phyloP scores from a whole-genome alignment of 2,888 invertebrate species.

The Drosophila affinis region DNA sequence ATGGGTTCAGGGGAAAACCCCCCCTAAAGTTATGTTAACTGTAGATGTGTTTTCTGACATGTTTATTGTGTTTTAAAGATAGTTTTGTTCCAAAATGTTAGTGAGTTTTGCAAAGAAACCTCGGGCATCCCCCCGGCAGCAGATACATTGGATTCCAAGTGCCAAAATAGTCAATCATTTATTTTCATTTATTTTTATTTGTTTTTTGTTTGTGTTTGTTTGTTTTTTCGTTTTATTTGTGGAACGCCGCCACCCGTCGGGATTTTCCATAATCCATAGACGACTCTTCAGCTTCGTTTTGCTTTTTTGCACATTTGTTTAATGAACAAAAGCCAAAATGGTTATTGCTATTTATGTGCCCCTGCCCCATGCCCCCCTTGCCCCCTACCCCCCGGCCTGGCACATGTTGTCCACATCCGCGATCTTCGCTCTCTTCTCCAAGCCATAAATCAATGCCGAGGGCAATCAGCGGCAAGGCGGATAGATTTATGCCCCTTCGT shows the following conservation, averaged over 20 bases:
- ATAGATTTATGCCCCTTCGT: too few species aligned
- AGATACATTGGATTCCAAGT: slow-evolving; percentile 20
- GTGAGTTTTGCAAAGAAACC: too few species aligned
- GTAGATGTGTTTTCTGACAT: too few species aligned
- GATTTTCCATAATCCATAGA: slow-evolving; percentile 6
- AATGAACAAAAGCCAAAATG: slow-evolving; percentile 46
- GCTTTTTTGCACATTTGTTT: slow-evolving; percentile 42
- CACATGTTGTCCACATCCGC: slow-evolving; percentile 40
- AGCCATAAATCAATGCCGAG: slow-evolving; percentile 51
- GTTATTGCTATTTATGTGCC: slow-evolving; percentile 27
- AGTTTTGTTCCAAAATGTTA: too few species aligned
- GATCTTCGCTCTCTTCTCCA: slow-evolving; percentile 18
- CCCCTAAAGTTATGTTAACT: too few species aligned
- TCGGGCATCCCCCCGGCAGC: too few species aligned
- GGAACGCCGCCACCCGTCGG: not conserved
- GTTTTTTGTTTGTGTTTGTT: too few species aligned
- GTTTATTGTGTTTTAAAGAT: too few species aligned
- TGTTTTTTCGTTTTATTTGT: slow-evolving; percentile 4
- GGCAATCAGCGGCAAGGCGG: slow-evolving; percentile 39
- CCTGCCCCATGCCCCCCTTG: not conserved
- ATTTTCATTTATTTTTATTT: slow-evolving; percentile 20
- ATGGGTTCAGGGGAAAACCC: too few species aligned
- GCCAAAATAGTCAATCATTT: slow-evolving; percentile 33
- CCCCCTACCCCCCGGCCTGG: not conserved
- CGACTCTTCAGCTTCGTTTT: slow-evolving; percentile 11